Evolutionary conservation across 1,140 invertebrate species (phyloP), one percentile per base, ranked within the genome.

Genomic region (Frieseomelitta varia): DNA sequence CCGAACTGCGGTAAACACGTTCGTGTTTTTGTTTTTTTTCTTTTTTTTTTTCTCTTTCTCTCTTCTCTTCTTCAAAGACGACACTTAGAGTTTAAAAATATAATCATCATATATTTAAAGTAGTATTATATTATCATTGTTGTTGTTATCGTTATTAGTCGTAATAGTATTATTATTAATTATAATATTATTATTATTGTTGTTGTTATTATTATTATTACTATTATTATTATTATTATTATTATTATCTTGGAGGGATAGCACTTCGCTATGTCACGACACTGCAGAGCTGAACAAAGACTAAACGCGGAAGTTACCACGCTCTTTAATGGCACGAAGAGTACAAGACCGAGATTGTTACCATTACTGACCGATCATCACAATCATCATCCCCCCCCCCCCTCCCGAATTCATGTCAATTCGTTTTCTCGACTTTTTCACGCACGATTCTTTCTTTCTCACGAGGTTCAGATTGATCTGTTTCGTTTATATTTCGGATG

Each of bases 81-180:
- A 95, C 93, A 94, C 94, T 94, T 94, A 95, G 93, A 95, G 92
- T 95, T 95, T 94, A 95, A 95, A 95, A 95, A 95, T 95, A 95
- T 95, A 95, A 94, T 94, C 91, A 93, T 94, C 90, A 90, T 91
- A 91, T 91, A 92, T 94, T 94, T 94, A 92, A 92, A 94, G 93
- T 94, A 93, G 88, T 51, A 89, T 93, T 92, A 93, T 92, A 92
- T 90, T 91, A 91, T 89, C 87, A 89, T 85, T 88, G 73, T 68
- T 87, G 82, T 75, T 87, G 81, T 86, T 84, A 85, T 92, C 91
- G 87, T 91, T 88, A 81, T 85, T 92, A 91, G 89, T 86, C 81
- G 84, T 91, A 85, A 86, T 87, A 88, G 83, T 85, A 85, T 80
- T 90, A 85, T 87, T 51, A 75, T 58, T 75, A 58, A 75, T 75